Base-by-base conservation (phyloP, 2,888 invertebrate species). In the Fragum sueziense region DNA sequence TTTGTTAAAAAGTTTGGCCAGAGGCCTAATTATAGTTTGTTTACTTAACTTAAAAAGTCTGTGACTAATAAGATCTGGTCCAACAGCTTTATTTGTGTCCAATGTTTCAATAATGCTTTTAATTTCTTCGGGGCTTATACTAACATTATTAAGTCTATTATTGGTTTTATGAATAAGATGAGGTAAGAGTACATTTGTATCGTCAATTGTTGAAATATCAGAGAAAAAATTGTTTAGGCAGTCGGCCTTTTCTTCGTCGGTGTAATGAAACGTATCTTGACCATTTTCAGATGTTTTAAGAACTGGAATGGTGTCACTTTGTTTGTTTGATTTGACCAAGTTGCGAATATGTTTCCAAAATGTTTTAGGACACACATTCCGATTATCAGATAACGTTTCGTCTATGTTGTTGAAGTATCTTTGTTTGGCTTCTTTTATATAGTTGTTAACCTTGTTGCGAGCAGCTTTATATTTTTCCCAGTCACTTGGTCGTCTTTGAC, bases 361-460 rank as follows among this genome's bases (percentile, higher is more conserved):
- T 0, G 20, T 17, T 33, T 65, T 47, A 27, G 59, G 59, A 68
- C 75, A 47, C 20, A 33, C 25, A 34, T 22, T 34, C 0, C 9
- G 17, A 17, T n/a, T 47, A 7, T 62, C 33, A 37, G 71, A 37
- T 41, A 79, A 1, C 20, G 41, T 27, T 17, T 59, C 29, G 31
- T 75, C 70, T n/a, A 75, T 20, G 47, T 67, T 72, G 22, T 29
- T n/a, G 47, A 59, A 61, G 57, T 57, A 75, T 6, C 34, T 51
- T 31, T 29, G 47, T 29, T 70, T 72, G 17, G 70, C 59, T 3
- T 41, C 22, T 25, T 72, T 59, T 70, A 29, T 80, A 27, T 51
- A 59, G 31, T 77, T 70, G 51, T 73, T 80, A 29, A 77, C 71
- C 52, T 76, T 70, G 37, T 74, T 77, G 47, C 77, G 20, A 14